Evolutionary conservation across 1,140 invertebrate genomes (phyloP).

Genomic region (Whitmania pigra): DNA sequence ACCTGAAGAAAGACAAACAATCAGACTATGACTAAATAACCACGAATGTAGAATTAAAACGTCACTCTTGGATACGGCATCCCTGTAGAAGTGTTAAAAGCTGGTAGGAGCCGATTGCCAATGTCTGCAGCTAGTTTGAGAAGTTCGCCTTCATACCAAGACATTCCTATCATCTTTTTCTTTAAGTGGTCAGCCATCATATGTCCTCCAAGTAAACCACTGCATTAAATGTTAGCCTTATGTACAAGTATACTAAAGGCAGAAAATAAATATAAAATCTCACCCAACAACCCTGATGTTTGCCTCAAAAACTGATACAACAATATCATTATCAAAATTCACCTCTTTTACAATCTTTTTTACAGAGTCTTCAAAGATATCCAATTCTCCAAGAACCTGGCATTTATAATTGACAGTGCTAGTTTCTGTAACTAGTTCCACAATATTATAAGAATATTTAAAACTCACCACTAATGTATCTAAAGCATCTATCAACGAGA

Average conservation of each 20-base stretch:
- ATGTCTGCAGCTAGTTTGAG: slow-evolving; percentile 79
- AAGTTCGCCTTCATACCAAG: slow-evolving; percentile 83
- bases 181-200: slow-evolving; percentile 71
- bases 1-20: slow-evolving; percentile 48
- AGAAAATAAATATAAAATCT: slow-evolving; percentile 30
- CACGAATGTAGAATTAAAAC: slow-evolving; percentile 10
- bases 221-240: slow-evolving; percentile 34
- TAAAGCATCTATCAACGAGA: slow-evolving; percentile 84
- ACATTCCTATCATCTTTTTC: slow-evolving; percentile 56
- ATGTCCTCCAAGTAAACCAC: slow-evolving; percentile 81
- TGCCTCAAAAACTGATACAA: slow-evolving; percentile 95
- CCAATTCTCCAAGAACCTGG: slow-evolving; percentile 71
- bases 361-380: slow-evolving; percentile 83
- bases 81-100: slow-evolving; percentile 95
- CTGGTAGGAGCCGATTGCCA: slow-evolving; percentile 76
- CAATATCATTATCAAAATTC: slow-evolving; percentile 79
- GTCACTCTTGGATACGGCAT: slow-evolving; percentile 80
- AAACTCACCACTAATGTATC: slow-evolving; percentile 71
- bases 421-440: not conserved
- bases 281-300: slow-evolving; percentile 91
- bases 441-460: not conserved
- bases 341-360: slow-evolving; percentile 64
- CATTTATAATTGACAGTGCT: slow-evolving; percentile 17
- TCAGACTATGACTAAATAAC: slow-evolving; percentile 1
- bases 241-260: no score